phyloP scores from a whole-genome alignment of 2,113 vertebrate species.

The Fregata magnificens region DNA sequence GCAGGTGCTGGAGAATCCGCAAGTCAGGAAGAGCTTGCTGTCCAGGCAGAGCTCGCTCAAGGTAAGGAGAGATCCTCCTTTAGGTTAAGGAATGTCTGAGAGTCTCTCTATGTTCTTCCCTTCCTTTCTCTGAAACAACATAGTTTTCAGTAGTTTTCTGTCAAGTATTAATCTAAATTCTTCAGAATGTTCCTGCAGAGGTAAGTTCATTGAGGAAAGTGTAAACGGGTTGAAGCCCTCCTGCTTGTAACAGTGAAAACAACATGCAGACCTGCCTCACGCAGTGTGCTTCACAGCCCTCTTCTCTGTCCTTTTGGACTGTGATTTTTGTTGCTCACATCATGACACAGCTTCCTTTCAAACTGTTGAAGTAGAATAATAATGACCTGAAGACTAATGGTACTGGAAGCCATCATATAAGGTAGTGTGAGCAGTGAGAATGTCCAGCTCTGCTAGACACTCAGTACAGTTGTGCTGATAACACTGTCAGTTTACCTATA shows the following conservation, averaged over 20 bases:
- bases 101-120: neutral
- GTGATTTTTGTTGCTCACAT: neutral
- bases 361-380: neutral
- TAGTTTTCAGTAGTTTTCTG: neutral
- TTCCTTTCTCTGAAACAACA: neutral
- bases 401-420: neutral
- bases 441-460: neutral
- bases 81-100: neutral
- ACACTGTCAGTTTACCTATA: neutral
- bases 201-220: neutral
- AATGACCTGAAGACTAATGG: neutral
- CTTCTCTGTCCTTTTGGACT: neutral
- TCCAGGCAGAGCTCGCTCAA: constrained; percentile 3
- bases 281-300: neutral
- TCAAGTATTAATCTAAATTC: neutral
- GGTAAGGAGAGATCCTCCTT: constrained; percentile 42
- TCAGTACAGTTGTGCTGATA: neutral
- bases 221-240: neutral
- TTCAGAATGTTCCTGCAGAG: neutral
- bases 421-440: neutral
- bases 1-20: constrained; percentile 11
- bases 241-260: neutral
- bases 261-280: rapidly evolving
- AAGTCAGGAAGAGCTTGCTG: neutral
- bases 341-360: neutral